Conservation (phyloP, 1,140 invertebrate genomes). For the Drepana arcuata region DNA sequence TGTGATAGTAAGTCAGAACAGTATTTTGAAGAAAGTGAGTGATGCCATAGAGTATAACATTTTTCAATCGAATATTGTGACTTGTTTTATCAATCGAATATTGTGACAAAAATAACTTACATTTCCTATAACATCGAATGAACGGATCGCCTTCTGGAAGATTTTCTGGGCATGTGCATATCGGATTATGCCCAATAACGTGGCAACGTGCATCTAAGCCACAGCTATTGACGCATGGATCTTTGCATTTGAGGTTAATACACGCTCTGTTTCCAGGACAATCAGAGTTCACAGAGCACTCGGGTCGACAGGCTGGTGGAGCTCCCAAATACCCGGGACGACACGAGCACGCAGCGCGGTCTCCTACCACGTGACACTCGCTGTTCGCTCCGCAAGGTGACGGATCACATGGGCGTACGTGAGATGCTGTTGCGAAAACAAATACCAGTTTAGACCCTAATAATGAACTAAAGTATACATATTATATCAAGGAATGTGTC, state of each 20-base stretch:
- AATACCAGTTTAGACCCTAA: no score
- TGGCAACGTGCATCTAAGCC: conserved; percentile 84
- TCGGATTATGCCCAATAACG: conserved; percentile 87
- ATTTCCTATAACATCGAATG: conserved; percentile 79
- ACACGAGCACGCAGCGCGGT: conserved; percentile 85
- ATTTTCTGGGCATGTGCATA: conserved; percentile 84
- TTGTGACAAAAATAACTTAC: conserved; percentile 75
- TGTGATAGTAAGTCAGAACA: no score
- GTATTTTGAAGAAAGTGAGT: no score
- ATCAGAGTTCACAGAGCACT: conserved; percentile 85
- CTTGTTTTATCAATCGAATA: no score
- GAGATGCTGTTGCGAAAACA: no score
- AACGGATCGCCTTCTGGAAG: conserved; percentile 87
- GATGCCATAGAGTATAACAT: no score
- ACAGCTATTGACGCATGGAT: conserved; percentile 87
- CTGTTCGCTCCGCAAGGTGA: conserved; percentile 88
- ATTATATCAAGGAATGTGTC: no score
- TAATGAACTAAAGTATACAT: no score
- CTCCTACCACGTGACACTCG: conserved; percentile 79
- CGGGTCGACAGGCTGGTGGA: conserved; percentile 83
- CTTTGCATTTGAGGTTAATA: conserved; percentile 84
- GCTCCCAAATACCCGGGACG: conserved; percentile 81
- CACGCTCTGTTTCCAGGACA: conserved; percentile 82
- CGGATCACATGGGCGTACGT: conserved; percentile 85
- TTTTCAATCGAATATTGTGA: no score